A percentile compares a stretch with the other conserved stretches of the same genome.
These are phyloP conservation scores for Cantharis flavilabris DNA, from an alignment of 2,888 invertebrate species.

Conservation along the genomic window DNA sequence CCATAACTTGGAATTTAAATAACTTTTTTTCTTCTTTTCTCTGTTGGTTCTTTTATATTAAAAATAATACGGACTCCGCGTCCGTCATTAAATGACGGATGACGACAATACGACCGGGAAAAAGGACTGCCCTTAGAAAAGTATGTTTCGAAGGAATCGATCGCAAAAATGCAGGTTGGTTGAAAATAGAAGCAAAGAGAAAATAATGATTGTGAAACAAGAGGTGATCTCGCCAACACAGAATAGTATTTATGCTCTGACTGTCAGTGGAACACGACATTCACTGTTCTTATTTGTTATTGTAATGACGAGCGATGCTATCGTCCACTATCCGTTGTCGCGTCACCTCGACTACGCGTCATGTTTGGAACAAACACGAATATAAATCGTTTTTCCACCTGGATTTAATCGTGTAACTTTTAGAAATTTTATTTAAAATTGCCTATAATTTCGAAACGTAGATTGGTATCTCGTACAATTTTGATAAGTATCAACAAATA, in stretches of 20 bases:
- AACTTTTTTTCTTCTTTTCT: background rate
- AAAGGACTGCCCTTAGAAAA: background rate
- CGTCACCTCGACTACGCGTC: slow-evolving; percentile 50
- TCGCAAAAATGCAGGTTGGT: slow-evolving; percentile 8
- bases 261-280: slow-evolving; percentile 47
- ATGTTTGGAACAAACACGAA: slow-evolving; percentile 44
- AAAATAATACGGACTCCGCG: background rate
- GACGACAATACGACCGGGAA: background rate
- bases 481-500: background rate
- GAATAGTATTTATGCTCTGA: slow-evolving; percentile 49
- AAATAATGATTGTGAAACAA: slow-evolving; percentile 26
- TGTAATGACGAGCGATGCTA: slow-evolving; percentile 55
- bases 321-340: slow-evolving; percentile 51
- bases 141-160: background rate
- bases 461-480: background rate
- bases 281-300: slow-evolving; percentile 56
- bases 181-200: slow-evolving; percentile 25
- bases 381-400: slow-evolving; percentile 31
- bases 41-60: background rate
- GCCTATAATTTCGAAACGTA: background rate
- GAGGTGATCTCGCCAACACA: slow-evolving; percentile 38
- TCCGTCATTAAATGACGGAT: background rate
- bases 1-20: background rate
- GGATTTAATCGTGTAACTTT: slow-evolving; percentile 26
- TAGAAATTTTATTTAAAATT: slow-evolving; percentile 1